Evolutionary conservation across 2,113 vertebrate genomes (phyloP), one percentile per base, ranked within the genome.

Genomic region (Vulpes vulpes): DNA sequence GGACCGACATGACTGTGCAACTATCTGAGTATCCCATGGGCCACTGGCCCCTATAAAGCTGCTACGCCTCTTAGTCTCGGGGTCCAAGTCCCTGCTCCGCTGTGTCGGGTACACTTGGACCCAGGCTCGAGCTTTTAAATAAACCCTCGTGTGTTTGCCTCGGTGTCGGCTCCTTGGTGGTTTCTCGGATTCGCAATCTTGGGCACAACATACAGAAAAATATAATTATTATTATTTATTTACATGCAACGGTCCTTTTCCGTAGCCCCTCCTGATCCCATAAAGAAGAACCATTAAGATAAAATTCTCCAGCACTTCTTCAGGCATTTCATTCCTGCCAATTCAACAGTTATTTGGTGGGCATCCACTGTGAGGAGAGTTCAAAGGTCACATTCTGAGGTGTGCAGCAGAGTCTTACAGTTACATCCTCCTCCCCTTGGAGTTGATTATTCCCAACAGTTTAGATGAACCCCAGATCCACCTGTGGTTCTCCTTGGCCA

Each of bases 371-470:
- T 51, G 53, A 76, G 35, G 86, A 22, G 11, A 32, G 69, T 69
- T 38, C 35, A 0, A 32, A 76, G 35, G 35, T 23, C 43, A 38
- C 32, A 60, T 11, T 27, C 84, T 93, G 59, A 10, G 51, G 35
- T 86, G 4, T 49, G 27, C 67, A 71, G 49, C 51, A 49, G 43
- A 65, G 53, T 51, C 49, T 30, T 12, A 20, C 27, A 5, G 51
- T 64, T 35, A 27, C 99, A 60, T 98, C 97, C 25, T 38, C 57
- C 0, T 99, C 95, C 3, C 97, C 97, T 90, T 62, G 84, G 55
- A 30, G 86, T 74, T 35, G 97, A 2, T 97, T 98, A 96, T 99
- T 99, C 19, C 98, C 84, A 1, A 91, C 78, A 67, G 97, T 76
- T 10, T 96, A 4, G 71, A 93, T 98, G 64, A 97, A 94, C 93